Evolutionary conservation across 2,888 invertebrate genomes (phyloP), one percentile per base, ranked within the genome.

Genomic region (Mactromeris polynyma): DNA sequence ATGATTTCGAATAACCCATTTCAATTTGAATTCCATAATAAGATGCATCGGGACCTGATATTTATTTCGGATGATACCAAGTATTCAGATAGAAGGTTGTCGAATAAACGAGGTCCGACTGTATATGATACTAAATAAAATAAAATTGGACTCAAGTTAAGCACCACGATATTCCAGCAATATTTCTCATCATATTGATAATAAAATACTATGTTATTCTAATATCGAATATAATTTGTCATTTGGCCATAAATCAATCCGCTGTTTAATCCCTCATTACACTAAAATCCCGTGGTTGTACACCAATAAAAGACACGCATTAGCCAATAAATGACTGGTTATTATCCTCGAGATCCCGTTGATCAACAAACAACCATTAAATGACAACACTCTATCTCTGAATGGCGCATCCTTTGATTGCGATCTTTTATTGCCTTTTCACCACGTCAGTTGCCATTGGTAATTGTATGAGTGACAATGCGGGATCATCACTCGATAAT

Each of bases 311-410:
- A 78, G 26, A 21, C 84, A 84, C 46, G 54, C 77, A 78, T 84
- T 84, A 84, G 84, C 78, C 21, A 84, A 84, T 84, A 78, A 84
- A 84, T 46, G 86, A 33, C 86, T 51, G 54, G 54, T 82, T 40
- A 85, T 58, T 83, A 77, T 78, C 82, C 46, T 31, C 54, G 46
- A 54, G 33, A 33, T 33, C 77, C 86, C 78, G 58, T 78, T 87
- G 82, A 46, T 87, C 78, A n/a, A 82, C 82, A 87, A 87, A 87
- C 82, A 87, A 36, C 82, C 86, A 81, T 82, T 82, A 83, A 87
- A 78, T 82, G 86, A 78, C 58, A 82, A 21, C 78, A 36, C 36
- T 87, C 83, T 82, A 82, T 82, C 77, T 46, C 73, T 82, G 54
- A 87, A 82, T 42, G 42, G 86, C 40, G 77, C 86, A 87, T 87